Evolutionary conservation across 2,888 invertebrate species (phyloP), one percentile per base, ranked within the genome.

Genomic region (Tortrix viridana): DNA sequence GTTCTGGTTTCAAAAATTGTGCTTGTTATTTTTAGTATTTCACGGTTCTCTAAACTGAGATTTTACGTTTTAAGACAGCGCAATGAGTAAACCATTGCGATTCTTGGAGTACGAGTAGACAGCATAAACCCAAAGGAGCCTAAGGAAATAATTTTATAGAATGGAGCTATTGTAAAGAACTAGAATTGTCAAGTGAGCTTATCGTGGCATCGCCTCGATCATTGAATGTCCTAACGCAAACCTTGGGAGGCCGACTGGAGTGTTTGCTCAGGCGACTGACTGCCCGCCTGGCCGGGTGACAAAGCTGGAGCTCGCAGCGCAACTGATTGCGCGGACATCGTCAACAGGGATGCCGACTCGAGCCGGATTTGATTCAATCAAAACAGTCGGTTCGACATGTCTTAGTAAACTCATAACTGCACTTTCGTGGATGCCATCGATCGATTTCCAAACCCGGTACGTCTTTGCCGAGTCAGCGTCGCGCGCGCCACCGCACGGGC

Each of bases 371-470:
- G 72, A 72, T 71, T 75, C 77, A 82, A 82, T 82, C 80, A 80
- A 75, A 79, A 73, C 76, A 72, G 71, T 75, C 48, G 70, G 70
- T 71, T 74, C 54, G 73, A 76, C 77, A 71, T 78, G 76, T 82
- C 80, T 80, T 77, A 76, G 75, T 78, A 77, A 80, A 82, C 81
- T 78, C 76, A 78, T 77, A 70, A 72, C 81, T 79, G 79, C 81
- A 83, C 84, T 84, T 84, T 80, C 76, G 77, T 74, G 72, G 71
- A 71, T 75, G 81, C 79, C 57, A 7, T 9, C 12, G 43, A 75
- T 71, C 74, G 75, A 83, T 87, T 83, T 85, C 84, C 86, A 82
- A 74, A 75, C 80, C 77, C 70, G 72, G 75, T 71, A 80, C 79
- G 84, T 85, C 86, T 87, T 81, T 76, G 77, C 73, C 74, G 72